Conservation (phyloP, 2,888 invertebrate genomes). For the Andrena bicolor region DNA sequence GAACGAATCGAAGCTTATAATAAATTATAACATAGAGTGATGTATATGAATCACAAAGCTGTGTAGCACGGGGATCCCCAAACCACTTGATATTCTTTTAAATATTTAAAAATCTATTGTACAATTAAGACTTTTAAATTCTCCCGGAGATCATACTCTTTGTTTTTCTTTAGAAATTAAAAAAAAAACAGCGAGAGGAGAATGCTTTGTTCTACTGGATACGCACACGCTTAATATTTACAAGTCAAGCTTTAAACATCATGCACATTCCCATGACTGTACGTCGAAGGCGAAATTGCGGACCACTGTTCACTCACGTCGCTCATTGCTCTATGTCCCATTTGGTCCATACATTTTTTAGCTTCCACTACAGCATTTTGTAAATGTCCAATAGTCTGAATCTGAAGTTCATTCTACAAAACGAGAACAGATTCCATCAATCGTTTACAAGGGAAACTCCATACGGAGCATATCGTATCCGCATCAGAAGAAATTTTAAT, state of each 20-base stretch:
- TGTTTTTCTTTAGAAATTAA: not conserved
- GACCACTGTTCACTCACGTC: slow-evolving; percentile 83
- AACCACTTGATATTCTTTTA: not conserved
- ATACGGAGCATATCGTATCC: not conserved
- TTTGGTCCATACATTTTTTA: slow-evolving; percentile 80
- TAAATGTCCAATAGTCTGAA: slow-evolving; percentile 82
- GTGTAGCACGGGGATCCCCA: not conserved
- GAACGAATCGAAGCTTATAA: not conserved
- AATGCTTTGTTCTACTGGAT: slow-evolving; percentile 19
- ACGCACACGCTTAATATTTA: slow-evolving; percentile 19
- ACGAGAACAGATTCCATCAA: slow-evolving; percentile 13
- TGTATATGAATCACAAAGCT: not conserved
- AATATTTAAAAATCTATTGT: slow-evolving; percentile 10
- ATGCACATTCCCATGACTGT: slow-evolving; percentile 82
- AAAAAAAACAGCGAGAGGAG: slow-evolving; percentile 1
- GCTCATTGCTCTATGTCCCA: slow-evolving; percentile 78
- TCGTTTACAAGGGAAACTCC: not conserved
- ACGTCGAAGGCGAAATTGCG: slow-evolving; percentile 79
- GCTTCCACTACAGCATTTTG: slow-evolving; percentile 82
- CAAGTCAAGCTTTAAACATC: slow-evolving; percentile 78
- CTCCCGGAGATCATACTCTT: not conserved
- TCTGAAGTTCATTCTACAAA: slow-evolving; percentile 80
- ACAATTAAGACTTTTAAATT: not conserved
- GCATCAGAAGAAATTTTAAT: not conserved
- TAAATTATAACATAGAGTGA: too few species aligned